Evolutionary conservation across 2,797 vertebrate genomes (phyloP).

Genomic region (Fundulus diaphanus): DNA sequence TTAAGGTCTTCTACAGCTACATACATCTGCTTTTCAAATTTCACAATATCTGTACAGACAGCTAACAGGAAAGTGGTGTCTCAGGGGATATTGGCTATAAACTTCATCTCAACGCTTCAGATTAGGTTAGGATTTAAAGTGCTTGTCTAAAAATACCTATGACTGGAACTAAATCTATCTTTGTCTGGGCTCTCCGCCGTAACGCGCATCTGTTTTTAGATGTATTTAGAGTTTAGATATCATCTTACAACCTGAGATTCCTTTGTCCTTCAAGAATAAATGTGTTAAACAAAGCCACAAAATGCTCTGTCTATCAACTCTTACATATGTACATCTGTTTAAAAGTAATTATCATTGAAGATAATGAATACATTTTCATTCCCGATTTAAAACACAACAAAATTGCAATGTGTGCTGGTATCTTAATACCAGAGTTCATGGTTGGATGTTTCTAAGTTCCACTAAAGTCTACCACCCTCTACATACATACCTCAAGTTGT

Average conservation of each 20-base stretch:
- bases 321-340: neutral
- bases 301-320: neutral
- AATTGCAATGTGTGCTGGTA: neutral
- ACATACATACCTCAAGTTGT: conserved; percentile 90
- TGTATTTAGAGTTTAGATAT: neutral
- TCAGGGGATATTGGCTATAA: too few species aligned
- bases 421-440: neutral
- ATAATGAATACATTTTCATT: neutral
- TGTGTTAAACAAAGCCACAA: neutral
- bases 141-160: too few species aligned
- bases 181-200: neutral
- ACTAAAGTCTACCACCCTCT: neutral
- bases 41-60: too few species aligned
- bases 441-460: neutral
- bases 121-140: too few species aligned
- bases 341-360: neutral
- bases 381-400: neutral
- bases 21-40: too few species aligned
- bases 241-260: neutral
- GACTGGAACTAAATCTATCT: too few species aligned
- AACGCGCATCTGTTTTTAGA: neutral
- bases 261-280: neutral
- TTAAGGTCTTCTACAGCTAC: too few species aligned
- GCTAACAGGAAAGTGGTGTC: too few species aligned
- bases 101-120: too few species aligned